Evolutionary conservation across 2,797 vertebrate genomes (phyloP), one percentile per base, ranked within the genome.

Genomic region (Phylloscopus collybita): DNA sequence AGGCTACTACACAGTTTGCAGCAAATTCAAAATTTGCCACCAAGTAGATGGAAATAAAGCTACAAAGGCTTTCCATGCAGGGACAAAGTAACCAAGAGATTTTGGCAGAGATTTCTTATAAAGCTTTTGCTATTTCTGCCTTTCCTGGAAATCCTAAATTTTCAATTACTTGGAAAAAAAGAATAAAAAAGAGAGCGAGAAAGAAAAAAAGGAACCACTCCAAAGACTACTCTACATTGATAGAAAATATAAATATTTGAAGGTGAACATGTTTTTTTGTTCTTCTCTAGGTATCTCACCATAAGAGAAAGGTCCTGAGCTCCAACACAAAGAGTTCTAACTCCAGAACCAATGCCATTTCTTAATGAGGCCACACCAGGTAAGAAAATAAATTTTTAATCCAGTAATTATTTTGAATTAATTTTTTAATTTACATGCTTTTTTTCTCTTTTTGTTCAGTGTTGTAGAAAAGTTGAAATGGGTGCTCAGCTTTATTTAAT

Each of bases 141-240:
- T 69, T 67, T 54, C 9, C 42, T 61, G 53, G 50, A 64, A 61
- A 74, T 10, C 5, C 10, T 34, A 50, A 89, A 17, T 71, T 88
- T 88, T 78, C 34, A 36, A 27, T 3, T 44, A 40, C 11, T 66
- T 34, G 34, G 8, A 76, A 16, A 16, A 14, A 23, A 13, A n/a
- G n/a, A 22, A 56, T 20, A 18, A 30, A 53, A 19, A 13, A 19
- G 10, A 30, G 7, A 53, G 30, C 22, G 3, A 22, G 4, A 23
- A 17, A 23, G 4, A 32, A 22, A 16, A 29, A 16, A 22, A 4
- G 1, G 5, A 29, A 21, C 3, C 12, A 14, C 2, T 16, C 29
- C 8, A 34, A 23, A 32, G 14, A 44, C 2, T 61, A 6, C 30
- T 75, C 5, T 72, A 38, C 50, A 71, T 61, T 60, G 49, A 36